Conservation (phyloP, 2,113 vertebrate species). For the Geococcyx californianus region DNA sequence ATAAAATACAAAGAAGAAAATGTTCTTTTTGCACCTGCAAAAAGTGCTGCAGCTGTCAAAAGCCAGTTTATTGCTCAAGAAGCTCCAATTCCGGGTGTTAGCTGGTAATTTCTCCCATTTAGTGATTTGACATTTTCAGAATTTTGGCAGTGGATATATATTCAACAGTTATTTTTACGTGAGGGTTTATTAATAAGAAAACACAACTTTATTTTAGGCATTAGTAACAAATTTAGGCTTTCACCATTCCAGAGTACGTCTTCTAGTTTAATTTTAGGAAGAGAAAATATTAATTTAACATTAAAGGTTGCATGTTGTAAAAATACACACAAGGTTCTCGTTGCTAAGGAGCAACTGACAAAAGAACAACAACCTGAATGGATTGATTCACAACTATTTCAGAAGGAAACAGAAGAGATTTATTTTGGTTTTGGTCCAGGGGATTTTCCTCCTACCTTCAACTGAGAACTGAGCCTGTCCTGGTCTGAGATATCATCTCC, state of each 20-base stretch:
- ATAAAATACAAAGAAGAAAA: slow-evolving; percentile 17
- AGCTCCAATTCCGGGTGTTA: slow-evolving; percentile 36
- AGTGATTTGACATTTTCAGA: slow-evolving; percentile 8
- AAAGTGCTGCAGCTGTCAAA: slow-evolving; percentile 32
- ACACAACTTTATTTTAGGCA: background rate
- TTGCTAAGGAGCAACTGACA: background rate
- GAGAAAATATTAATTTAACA: background rate
- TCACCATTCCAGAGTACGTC: background rate
- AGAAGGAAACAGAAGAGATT: background rate
- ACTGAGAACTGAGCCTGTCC: background rate
- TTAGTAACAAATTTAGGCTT: background rate
- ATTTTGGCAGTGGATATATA: background rate
- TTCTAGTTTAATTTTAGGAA: background rate
- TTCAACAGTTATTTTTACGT: background rate
- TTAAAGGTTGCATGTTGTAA: background rate
- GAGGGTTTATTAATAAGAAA: background rate
- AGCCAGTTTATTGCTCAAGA: slow-evolving; percentile 10
- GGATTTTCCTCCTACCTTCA: background rate
- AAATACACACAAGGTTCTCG: background rate
- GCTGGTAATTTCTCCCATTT: background rate
- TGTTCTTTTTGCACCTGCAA: slow-evolving; percentile 34
- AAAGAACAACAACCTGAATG: background rate
- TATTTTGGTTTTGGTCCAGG: background rate
- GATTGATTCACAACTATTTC: background rate
- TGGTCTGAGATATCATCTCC: background rate